Percentiles rank a stretch among this genome's conserved stretches.
phyloP scores from a whole-genome alignment of 1,140 invertebrate species.

The Colletes gigas region DNA sequence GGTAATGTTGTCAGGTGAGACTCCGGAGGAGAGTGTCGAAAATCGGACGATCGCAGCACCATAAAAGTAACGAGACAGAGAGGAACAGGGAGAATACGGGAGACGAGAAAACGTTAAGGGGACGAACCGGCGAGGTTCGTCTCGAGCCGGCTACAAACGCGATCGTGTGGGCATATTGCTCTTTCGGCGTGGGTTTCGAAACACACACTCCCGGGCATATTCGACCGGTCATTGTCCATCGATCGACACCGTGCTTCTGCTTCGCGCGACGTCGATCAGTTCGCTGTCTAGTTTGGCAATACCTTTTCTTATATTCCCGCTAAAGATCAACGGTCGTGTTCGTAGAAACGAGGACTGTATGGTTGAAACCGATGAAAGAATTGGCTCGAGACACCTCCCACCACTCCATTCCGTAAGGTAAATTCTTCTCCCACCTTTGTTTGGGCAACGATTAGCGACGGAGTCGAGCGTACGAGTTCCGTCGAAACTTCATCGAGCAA shows the following conservation, averaged over 20 bases:
- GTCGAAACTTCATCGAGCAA: too few relatives aligned
- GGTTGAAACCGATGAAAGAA: too few relatives aligned
- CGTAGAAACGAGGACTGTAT: too few relatives aligned
- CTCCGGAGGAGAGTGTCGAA: conserved; percentile 40
- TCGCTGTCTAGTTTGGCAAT: too few relatives aligned
- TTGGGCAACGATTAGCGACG: too few relatives aligned
- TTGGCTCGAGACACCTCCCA: too few relatives aligned
- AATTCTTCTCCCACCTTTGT: too few relatives aligned
- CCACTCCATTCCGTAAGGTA: too few relatives aligned
- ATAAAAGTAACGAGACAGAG: conserved; percentile 47
- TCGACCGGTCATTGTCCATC: conserved; percentile 74
- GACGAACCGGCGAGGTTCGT: not conserved
- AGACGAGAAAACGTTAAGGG: conserved; percentile 39
- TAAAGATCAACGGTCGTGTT: too few relatives aligned
- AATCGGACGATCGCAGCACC: conserved; percentile 51
- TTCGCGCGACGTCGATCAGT: too few relatives aligned
- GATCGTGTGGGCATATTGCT: conserved; percentile 36
- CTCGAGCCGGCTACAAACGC: not conserved
- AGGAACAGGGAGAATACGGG: conserved; percentile 24
- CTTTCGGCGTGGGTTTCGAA: conserved; percentile 75
- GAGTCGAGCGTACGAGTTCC: too few relatives aligned
- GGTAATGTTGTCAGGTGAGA: conserved; percentile 49
- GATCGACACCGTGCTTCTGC: conserved; percentile 63
- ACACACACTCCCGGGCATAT: conserved; percentile 67
- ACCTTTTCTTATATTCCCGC: too few relatives aligned